A percentile compares a stretch with the other conserved stretches of the same genome.
Conservation (phyloP, 2,888 invertebrate species). For the Dryococelus australis region DNA sequence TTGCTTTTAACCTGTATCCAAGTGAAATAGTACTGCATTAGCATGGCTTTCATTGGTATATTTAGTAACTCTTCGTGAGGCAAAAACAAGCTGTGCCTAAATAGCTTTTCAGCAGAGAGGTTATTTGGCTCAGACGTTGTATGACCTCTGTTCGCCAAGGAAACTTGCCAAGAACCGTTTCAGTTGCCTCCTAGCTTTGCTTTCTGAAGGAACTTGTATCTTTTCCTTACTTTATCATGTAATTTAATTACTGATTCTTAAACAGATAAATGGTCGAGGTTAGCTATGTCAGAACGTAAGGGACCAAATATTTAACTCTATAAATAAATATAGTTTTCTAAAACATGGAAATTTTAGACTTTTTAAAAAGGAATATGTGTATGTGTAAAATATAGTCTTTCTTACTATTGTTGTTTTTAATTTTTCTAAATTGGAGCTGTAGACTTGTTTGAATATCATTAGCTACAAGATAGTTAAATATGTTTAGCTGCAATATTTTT, state of each 20-base stretch:
- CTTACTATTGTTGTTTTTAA: too few relatives aligned
- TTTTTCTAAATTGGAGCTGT: too few relatives aligned
- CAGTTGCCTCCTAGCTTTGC: conserved; percentile 47
- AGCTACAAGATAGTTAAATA: neutral
- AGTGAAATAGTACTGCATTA: neutral
- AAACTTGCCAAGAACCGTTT: conserved; percentile 41
- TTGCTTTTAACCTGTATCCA: neutral
- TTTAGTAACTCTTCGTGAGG: conserved; percentile 44
- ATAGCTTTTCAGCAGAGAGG: conserved; percentile 43
- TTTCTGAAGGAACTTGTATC: conserved; percentile 43
- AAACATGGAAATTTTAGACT: neutral
- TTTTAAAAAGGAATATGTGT: neutral
- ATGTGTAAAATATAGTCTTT: too few relatives aligned
- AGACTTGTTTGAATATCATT: too few relatives aligned
- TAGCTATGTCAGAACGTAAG: neutral
- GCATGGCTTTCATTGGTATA: conserved; percentile 25
- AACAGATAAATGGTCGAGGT: neutral
- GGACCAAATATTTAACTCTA: neutral
- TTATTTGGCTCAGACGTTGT: conserved; percentile 42
- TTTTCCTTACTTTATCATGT: neutral
- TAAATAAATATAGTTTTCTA: neutral
- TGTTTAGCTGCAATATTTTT: neutral
- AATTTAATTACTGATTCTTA: neutral
- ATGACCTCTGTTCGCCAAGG: conserved; percentile 40
- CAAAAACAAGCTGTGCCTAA: conserved; percentile 41